Evolutionary conservation across 2,113 vertebrate genomes (phyloP), one percentile per base, ranked within the genome.

Genomic region (Tetraodon nigroviridis): DNA sequence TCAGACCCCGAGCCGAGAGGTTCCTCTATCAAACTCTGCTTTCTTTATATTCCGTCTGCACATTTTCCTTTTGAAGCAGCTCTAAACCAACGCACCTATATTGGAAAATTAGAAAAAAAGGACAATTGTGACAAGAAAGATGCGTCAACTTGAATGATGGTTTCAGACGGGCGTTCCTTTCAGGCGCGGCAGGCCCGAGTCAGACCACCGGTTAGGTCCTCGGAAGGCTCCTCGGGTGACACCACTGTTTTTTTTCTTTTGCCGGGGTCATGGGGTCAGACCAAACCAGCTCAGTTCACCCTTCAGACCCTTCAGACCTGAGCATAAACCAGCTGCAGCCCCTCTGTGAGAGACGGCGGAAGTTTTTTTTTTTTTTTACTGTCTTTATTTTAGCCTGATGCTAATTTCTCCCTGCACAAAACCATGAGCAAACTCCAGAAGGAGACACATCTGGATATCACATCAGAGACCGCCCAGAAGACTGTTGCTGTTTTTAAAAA

Each of bases 211-310:
- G 72, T 58, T 58, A 45, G 73, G 7, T 58, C 71, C 63, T n/a
- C n/a, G 56, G 50, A 52, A 65, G 19, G 24, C 47, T 71, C 64
- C 29, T 22, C 37, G 2, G 6, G 66, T 55, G 73, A 56, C 13
- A 0, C 20, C 12, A 8, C 27, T 81, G 8, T 81, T 83, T 81
- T 66, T 72, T 71, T 83, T 81, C 63, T 75, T 71, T 64, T 69
- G 49, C 52, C 29, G 1, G 32, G 53, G 64, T 79, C 56, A 14
- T 2, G 11, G 63, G 46, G 19, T 60, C 32, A 40, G 22, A 55
- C 76, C 42, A 51, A 75, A 83, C 53, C 58, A 37, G 53, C n/a
- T 27, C 18, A 1, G 41, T 29, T 70, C 27, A 3, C 6, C 51
- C 50, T 58, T 32, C 58, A 51, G 24, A 3, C 6, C 51, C 50